These are phyloP conservation scores for Malurus elegans DNA, from an alignment of 2,113 vertebrate species.

Conservation along the genomic window DNA sequence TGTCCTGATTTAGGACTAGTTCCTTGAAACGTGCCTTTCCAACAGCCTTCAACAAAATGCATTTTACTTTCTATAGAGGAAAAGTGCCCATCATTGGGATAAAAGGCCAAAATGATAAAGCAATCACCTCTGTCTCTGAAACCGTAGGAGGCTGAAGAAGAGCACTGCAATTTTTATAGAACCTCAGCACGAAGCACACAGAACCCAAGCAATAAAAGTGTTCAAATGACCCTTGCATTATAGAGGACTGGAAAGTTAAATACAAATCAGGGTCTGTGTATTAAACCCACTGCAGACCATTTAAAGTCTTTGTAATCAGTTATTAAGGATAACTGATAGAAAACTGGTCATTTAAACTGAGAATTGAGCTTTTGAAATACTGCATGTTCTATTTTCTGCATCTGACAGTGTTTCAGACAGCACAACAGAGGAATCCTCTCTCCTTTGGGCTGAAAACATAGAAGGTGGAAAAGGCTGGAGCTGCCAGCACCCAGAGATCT, in stretches of 20 bases:
- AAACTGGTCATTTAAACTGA: background rate
- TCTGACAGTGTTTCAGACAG: background rate
- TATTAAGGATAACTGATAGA: background rate
- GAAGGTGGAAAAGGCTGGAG: background rate
- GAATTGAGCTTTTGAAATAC: background rate
- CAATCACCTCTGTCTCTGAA: background rate
- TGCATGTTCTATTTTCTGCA: background rate
- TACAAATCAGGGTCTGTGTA: background rate
- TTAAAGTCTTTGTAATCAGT: background rate
- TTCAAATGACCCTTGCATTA: background rate
- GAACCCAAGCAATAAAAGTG: background rate
- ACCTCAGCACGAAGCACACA: background rate
- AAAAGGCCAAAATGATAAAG: background rate
- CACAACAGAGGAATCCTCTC: background rate
- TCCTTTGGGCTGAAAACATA: background rate
- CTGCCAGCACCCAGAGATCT: background rate
- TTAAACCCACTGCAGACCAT: background rate
- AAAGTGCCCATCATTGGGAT: background rate
- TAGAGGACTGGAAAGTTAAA: background rate
- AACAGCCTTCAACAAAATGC: background rate
- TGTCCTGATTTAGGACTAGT: background rate
- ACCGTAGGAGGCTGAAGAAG: background rate
- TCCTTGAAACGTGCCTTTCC: background rate
- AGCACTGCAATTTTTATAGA: background rate
- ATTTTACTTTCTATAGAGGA: background rate